Evolutionary conservation across 2,113 vertebrate genomes (phyloP).

Genomic region (Cynoglossus semilaevis): DNA sequence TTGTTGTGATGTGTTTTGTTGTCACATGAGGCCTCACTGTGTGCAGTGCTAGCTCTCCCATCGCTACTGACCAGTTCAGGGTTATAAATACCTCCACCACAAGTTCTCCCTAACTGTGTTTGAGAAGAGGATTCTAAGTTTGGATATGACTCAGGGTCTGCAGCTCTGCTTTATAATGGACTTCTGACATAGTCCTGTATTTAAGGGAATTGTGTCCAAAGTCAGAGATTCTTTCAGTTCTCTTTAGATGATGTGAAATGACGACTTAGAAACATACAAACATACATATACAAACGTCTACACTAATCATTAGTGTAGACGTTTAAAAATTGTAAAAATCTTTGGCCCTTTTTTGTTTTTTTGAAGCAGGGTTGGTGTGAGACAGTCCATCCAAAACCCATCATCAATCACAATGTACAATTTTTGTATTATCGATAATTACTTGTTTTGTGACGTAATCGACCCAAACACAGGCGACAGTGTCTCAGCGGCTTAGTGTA

Average conservation of each 20-base stretch:
- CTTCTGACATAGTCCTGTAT: conserved; percentile 45
- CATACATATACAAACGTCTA: too few species aligned
- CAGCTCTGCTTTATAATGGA: conserved; percentile 59
- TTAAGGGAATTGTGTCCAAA: conserved; percentile 5
- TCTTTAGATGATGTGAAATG: conserved; percentile 5
- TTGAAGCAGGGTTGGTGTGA: too few species aligned
- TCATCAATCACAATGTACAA: too few species aligned
- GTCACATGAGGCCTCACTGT: conserved; percentile 41
- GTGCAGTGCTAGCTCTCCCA: conserved; percentile 34
- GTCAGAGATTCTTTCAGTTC: conserved; percentile 24
- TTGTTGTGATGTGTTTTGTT: conserved; percentile 50
- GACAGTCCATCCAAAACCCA: too few species aligned
- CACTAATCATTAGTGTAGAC: too few species aligned
- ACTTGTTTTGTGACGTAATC: not conserved
- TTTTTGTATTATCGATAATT: too few species aligned
- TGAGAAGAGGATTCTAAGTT: conserved; percentile 73
- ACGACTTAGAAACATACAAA: too few species aligned
- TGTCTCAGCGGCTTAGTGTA: conserved; percentile 7
- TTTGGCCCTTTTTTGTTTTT: too few species aligned
- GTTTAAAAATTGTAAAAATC: too few species aligned
- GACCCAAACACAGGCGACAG: not conserved
- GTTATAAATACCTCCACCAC: conserved; percentile 66
- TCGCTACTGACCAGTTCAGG: conserved; percentile 33
- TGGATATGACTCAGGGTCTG: conserved; percentile 72
- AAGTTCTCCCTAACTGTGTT: conserved; percentile 65